Base-by-base conservation (phyloP, 2,113 vertebrate genomes). In the Zosterops japonicus region DNA sequence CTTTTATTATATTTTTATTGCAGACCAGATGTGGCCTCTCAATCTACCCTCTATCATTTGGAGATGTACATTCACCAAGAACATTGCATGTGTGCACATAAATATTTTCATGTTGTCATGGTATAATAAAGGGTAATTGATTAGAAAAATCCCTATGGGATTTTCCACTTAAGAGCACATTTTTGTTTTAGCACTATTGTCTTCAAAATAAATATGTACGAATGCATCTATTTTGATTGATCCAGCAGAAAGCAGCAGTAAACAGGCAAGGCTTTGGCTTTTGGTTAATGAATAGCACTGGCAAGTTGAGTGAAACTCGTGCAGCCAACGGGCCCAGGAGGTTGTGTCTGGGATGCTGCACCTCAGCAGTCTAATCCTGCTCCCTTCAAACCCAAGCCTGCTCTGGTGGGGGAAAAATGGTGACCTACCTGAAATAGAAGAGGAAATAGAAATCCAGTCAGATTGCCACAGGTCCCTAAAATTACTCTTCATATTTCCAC, bases 61-160 rank as follows among this genome's bases (percentile, higher is more conserved):
- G 84, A 85, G 63, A 91, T 57, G 91, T 85, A 92, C 78, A 90
- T 93, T 93, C 75, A 86, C 86, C 28, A 44, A 91, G 90, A 89
- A 95, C 91, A 84, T 65, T 91, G 88, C 72, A 50, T 70, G 78
- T 77, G 47, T 92, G 90, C 53, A 49, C 33, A 69, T 69, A 96
- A 97, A 97, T 94, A 96, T 95, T 96, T 93, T 90, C 85, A 76
- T 94, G 86, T 96, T 97, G 93, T 94, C 83, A 52, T 78, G 60
- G 72, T 60, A 76, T 75, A 92, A 95, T 81, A 94, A 95, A 92
- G 84, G 64, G 69, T 86, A 92, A 93, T 94, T 94, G 83, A 96
- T 94, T 78, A 94, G 82, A 86, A 96, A 88, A 81, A 77, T 83
- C 78, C 75, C 87, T 36, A n/a, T 83, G 79, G 85, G 92, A 90